These are phyloP conservation scores for Malthinus flaveolus DNA, from an alignment of 2,888 invertebrate genomes.

Conservation along the genomic window DNA sequence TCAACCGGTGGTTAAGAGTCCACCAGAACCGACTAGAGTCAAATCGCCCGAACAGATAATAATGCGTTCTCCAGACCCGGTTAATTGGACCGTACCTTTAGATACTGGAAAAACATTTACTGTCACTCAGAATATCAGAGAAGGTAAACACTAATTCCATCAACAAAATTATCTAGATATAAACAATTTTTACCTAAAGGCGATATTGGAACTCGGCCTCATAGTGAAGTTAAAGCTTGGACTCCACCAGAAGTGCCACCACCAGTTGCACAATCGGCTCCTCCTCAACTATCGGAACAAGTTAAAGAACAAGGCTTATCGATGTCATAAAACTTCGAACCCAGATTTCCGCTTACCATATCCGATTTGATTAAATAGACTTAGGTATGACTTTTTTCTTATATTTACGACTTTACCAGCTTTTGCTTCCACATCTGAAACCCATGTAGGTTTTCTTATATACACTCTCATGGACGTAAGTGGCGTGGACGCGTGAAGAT, in stretches of 20 bases:
- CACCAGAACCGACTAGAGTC: constrained; percentile 89
- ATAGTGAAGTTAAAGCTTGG: constrained; percentile 84
- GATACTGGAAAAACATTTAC: constrained; percentile 94
- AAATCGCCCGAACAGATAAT: constrained; percentile 92
- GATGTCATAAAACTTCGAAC: constrained; percentile 49
- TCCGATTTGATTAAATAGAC: constrained; percentile 53
- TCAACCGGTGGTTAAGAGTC: constrained; percentile 85
- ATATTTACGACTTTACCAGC: no score
- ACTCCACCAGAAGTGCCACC: constrained; percentile 66
- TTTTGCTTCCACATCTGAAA: no score
- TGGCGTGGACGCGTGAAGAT: no score
- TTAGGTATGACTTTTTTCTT: constrained; percentile 47
- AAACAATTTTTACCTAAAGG: constrained; percentile 59
- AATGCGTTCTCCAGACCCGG: constrained; percentile 91
- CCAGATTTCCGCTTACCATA: constrained; percentile 53
- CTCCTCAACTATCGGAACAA: constrained; percentile 66
- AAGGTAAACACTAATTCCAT: no score
- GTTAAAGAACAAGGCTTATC: constrained; percentile 59
- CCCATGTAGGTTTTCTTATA: no score
- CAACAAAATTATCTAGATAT: no score
- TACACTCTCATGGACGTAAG: no score
- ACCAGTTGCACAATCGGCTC: constrained; percentile 69
- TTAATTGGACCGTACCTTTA: constrained; percentile 92
- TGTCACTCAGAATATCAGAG: constrained; percentile 88
- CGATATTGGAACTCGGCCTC: constrained; percentile 81